phyloP scores from a whole-genome alignment of 2,113 vertebrate species.

The Rhea pennata region DNA sequence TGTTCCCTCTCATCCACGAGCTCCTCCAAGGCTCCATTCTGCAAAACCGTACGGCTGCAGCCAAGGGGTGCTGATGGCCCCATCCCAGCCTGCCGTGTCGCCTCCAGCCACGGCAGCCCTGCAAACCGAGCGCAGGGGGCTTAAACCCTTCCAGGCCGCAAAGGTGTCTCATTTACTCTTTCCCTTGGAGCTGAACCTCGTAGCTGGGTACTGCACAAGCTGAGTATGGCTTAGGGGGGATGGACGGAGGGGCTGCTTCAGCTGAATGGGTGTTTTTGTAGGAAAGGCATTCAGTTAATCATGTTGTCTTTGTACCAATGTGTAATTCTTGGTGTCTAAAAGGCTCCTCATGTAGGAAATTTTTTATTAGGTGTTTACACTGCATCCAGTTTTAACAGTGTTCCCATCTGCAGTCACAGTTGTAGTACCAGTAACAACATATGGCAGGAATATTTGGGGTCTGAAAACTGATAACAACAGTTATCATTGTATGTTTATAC shows the following conservation, averaged over 20 bases:
- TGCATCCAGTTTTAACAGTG: background rate
- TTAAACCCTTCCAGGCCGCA: too few species aligned
- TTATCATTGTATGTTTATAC: background rate
- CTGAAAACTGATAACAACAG: background rate
- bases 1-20: too few species aligned
- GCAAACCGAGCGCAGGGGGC: background rate
- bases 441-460: background rate
- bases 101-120: background rate
- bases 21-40: too few species aligned
- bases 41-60: too few species aligned
- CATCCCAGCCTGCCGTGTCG: too few species aligned
- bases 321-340: background rate
- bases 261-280: background rate
- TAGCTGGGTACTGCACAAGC: fast-evolving
- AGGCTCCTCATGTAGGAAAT: background rate
- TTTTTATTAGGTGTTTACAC: background rate
- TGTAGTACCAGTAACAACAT: background rate
- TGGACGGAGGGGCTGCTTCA: background rate
- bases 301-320: background rate
- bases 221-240: background rate
- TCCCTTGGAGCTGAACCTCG: background rate
- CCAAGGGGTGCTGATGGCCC: too few species aligned
- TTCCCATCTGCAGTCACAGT: background rate
- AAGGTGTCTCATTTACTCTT: background rate
- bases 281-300: background rate